Evolutionary conservation across 2,113 vertebrate genomes (phyloP), one percentile per base, ranked within the genome.

Genomic region (Callocephalon fimbriatum): DNA sequence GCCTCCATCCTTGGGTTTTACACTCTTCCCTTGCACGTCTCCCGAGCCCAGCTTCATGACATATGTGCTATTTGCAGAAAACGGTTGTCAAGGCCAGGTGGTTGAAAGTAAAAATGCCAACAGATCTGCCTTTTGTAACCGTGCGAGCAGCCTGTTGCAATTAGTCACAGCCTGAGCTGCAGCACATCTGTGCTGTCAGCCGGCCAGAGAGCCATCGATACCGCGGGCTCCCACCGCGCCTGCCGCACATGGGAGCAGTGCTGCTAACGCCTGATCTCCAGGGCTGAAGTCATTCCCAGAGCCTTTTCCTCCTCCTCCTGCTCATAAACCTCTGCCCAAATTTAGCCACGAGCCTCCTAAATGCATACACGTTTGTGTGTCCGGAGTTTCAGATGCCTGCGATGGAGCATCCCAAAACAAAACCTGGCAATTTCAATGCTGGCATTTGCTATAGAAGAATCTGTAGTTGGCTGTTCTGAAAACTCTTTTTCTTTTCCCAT

Each of bases 151-250:
- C 97, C 92, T 95, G 95, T 97, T 96, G 95, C 96, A 63, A 75
- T 97, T 94, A 98, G 97, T 96, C 95, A 44, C 74, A 81, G 91
- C 61, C 61, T 70, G 50, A 87, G 75, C 94, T 96, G 95, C 81
- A 72, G 95, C 38, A 66, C 96, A 96, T 97, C 95, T 98, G 98
- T 77, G 95, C 87, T 97, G 97, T 98, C 93, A 95, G 94, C 86
- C 63, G 17, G 87, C 97, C 97, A 95, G 93, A 58, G 95, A 77
- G 90, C 96, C 95, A 87, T 88, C 75, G 62, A 83, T 89, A 84
- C 88, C 31, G 8, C 53, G 67, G 42, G 74, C n/a, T 40, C 96
- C 58, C 29, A 2, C 37, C 3, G 56, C 27, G 6, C 75, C 62
- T 29, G 71, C 61, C 54, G 92, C 96, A 96, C 88, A 80, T 90